A percentile compares a stretch with the other conserved stretches of the same genome.
Evolutionary conservation across 2,888 invertebrate genomes (phyloP).

Genomic region (Cantharis nigra): DNA sequence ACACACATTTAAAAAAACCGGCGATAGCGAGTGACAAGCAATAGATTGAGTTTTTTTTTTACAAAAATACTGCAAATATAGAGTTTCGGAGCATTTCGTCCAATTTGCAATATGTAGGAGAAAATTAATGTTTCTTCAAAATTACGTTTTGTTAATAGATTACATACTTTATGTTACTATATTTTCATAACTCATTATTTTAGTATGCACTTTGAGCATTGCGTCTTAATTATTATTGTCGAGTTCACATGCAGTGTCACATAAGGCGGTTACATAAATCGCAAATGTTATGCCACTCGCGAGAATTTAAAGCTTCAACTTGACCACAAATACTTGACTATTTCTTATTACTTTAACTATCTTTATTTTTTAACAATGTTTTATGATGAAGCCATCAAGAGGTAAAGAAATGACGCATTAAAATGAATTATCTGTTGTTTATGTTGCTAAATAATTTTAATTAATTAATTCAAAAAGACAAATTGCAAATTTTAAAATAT

Average conservation of each 20-base stretch:
- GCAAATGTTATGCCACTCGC: slow-evolving; percentile 21
- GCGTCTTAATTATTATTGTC: slow-evolving; percentile 33
- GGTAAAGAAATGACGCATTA: background rate
- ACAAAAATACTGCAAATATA: slow-evolving; percentile 5
- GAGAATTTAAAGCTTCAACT: slow-evolving; percentile 23
- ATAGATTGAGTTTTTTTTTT: slow-evolving; percentile 51
- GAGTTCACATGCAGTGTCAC: slow-evolving; percentile 28
- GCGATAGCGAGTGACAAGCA: slow-evolving; percentile 53
- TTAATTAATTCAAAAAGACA: slow-evolving; percentile 17
- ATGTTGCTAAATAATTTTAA: background rate
- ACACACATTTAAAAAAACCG: slow-evolving; percentile 48
- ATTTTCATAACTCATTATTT: background rate
- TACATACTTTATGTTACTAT: background rate
- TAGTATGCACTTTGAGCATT: slow-evolving; percentile 24
- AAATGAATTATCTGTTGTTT: background rate
- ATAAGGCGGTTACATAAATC: slow-evolving; percentile 34
- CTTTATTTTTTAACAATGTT: background rate
- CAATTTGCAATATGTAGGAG: background rate
- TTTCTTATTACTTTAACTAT: background rate
- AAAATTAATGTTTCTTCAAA: background rate
- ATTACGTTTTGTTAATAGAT: background rate
- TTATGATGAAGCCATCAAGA: background rate
- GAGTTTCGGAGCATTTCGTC: background rate
- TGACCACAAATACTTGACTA: slow-evolving; percentile 19
- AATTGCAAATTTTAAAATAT: slow-evolving; percentile 32